Conservation (phyloP, 2,888 invertebrate genomes). For the Zygogramma bicolorata region DNA sequence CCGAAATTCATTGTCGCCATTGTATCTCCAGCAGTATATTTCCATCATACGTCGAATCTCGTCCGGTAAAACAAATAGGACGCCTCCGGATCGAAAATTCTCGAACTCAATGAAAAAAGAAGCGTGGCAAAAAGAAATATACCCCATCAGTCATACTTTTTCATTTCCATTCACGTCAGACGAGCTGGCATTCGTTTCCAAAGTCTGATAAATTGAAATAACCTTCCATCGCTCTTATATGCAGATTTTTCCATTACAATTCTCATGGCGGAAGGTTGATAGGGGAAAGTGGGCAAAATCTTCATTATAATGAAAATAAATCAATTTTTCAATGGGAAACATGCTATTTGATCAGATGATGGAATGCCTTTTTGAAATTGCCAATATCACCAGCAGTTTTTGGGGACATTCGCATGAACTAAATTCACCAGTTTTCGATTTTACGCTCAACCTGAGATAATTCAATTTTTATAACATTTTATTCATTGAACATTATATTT, state of each 20-base stretch:
- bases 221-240: constrained; percentile 39
- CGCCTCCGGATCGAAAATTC: constrained; percentile 18
- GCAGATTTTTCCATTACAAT: constrained; percentile 41
- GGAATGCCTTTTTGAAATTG: no score
- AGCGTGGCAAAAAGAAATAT: constrained; percentile 29
- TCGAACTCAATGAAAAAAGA: constrained; percentile 26
- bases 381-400: no score
- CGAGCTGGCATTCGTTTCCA: constrained; percentile 31
- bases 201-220: constrained; percentile 45
- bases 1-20: neutral
- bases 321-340: no score
- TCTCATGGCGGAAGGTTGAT: constrained; percentile 11
- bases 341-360: no score
- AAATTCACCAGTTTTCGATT: no score
- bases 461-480: no score
- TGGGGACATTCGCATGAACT: no score
- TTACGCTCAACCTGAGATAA: no score
- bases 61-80: neutral
- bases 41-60: neutral
- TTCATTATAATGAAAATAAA: neutral
- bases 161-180: constrained; percentile 41
- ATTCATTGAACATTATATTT: no score
- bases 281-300: neutral
- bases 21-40: neutral
- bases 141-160: constrained; percentile 40